phyloP scores from a whole-genome alignment of 2,113 vertebrate genomes.

The Rhabdornis inornatus region DNA sequence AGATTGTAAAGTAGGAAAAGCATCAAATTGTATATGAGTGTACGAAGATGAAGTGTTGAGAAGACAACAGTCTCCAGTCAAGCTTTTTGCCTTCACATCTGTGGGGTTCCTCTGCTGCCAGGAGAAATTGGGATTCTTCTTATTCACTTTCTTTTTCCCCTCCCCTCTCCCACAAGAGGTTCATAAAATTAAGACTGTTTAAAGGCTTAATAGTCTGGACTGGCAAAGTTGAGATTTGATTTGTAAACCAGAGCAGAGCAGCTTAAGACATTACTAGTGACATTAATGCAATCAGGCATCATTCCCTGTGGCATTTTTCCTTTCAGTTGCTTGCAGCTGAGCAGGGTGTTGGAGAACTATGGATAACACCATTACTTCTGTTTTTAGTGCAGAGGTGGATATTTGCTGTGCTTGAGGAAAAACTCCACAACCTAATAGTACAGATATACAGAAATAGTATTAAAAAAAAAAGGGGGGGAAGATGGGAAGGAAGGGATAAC shows the following conservation, averaged over 20 bases:
- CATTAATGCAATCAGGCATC: constrained; percentile 12
- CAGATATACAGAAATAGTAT: not conserved
- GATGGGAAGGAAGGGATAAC: not conserved
- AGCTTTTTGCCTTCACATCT: not conserved
- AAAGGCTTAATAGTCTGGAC: not conserved
- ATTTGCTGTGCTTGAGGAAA: not conserved
- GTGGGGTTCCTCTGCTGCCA: not conserved
- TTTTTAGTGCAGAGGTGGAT: not conserved
- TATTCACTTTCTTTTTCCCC: not conserved
- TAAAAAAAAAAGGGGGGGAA: not conserved
- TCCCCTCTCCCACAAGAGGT: not conserved
- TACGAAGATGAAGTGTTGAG: not conserved
- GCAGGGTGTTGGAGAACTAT: not conserved
- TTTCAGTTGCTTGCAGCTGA: not conserved
- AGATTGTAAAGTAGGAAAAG: not conserved
- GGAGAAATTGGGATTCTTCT: not conserved
- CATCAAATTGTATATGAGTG: not conserved
- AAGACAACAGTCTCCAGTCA: not conserved
- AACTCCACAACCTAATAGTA: not conserved
- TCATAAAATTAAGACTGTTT: constrained; percentile 13
- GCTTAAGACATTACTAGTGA: constrained; percentile 6
- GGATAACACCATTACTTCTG: not conserved
- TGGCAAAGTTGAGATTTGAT: constrained; percentile 24
- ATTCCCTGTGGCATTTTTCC: not conserved
- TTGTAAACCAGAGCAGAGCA: constrained; percentile 4